Base-by-base conservation (phyloP, 64 coral and sea anemone species). In the Actinia equina region DNA sequence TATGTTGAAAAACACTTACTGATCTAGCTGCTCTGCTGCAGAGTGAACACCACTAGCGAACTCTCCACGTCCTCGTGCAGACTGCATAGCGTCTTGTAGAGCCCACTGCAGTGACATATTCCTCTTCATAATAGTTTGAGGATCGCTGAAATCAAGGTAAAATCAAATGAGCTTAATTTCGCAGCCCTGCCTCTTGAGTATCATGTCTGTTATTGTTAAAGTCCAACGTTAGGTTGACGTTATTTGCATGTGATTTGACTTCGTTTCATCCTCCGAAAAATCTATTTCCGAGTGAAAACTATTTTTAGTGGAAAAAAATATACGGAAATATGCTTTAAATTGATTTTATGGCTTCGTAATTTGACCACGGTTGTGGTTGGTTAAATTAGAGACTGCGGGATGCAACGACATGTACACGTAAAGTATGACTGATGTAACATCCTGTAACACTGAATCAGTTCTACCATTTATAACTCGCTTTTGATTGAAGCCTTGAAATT, bases 1-100 rank as follows among this genome's bases (percentile, higher is more conserved):
- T 37, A 37, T 37, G 30, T 37, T 37, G 18, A 17, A 1, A 8
- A 49, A 49, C 0, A 85, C 90, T 92, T 83, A 92, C 90, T 42
- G 58, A 17, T 86, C 90, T 22, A 92, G 46, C 22, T 92, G 84
- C 53, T 92, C 79, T 0, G 90, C 90, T 19, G 90, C 90, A 71
- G 80, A 22, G 22, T 92, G 90, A 4, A 87, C 86, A 3, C 84
- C 86, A 12, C 76, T 67, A 78, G 86, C 86, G 25, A 92, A 82
- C 61, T 87, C 44, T 15, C 86, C 86, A n/a, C 67, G n/a, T 9
- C 8, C 78, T 69, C 82, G 56, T 5, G 84, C 59, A 43, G 79
- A 49, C 43, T 83, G 59, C 13, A 92, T 43, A 37, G 86, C 90
- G 43, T 92, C 78, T 92, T 92, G 77, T 6, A 92, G 52, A 17